Evolutionary conservation across 53 echinoderm and acorn worm species (phyloP).

Genomic region (Henricia sp.): DNA sequence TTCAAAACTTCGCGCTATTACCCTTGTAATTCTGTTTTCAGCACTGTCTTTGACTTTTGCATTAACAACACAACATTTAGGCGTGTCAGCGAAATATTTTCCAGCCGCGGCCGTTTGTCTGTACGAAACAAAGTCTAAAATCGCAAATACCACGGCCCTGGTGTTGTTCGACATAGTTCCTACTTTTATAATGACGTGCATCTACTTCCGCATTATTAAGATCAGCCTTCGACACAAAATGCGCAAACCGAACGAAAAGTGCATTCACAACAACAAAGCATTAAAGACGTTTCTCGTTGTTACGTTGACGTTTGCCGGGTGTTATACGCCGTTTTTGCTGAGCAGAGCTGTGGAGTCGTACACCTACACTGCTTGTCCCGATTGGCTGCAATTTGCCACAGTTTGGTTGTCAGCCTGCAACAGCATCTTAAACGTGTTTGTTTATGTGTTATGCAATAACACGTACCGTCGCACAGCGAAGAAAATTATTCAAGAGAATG

Average conservation of each 20-base stretch:
- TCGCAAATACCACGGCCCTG: too few relatives aligned
- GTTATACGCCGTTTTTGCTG: conserved; percentile 12
- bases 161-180: neutral
- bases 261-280: conserved; percentile 8
- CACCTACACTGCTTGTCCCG: neutral
- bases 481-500: neutral
- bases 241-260: neutral
- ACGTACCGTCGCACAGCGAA: conserved; percentile 4
- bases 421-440: conserved; percentile 9
- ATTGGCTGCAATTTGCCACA: neutral
- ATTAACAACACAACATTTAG: neutral
- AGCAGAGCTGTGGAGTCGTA: neutral
- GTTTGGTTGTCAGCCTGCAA: neutral
- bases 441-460: conserved; percentile 16
- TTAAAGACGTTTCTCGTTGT: conserved; percentile 34
- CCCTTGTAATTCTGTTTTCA: neutral
- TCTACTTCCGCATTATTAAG: conserved; percentile 11
- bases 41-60: neutral
- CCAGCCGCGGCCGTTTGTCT: neutral
- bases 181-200: neutral
- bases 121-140: neutral
- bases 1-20: neutral
- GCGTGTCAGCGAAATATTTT: neutral
- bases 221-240: neutral
- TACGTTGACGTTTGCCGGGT: neutral